Base-by-base conservation (phyloP, 2,113 vertebrate species). In the Jacana jacana region DNA sequence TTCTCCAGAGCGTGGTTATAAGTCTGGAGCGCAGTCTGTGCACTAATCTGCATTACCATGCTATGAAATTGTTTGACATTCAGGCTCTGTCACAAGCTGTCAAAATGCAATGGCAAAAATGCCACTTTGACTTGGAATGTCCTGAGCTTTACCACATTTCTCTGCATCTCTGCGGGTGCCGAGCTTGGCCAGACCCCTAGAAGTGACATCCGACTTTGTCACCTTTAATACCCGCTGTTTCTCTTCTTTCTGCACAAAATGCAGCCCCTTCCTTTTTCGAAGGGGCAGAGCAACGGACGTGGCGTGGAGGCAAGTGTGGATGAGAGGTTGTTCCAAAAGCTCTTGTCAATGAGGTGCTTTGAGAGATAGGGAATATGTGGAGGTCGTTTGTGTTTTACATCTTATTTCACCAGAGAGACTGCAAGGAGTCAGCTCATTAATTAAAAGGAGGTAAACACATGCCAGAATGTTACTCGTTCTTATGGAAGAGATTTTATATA, bases 361-460 rank as follows among this genome's bases (percentile, higher is more conserved):
- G 68, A 65, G 88, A 89, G 63, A 71, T 19, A 39, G 65, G 77
- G 12, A 33, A 52, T 37, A 46, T 64, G 49, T 70, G 52, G 73
- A 94, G 73, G 52, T 94, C 12, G 0, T 33, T 91, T 88, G 19
- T 94, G 77, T 94, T 95, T 95, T 88, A 31, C 60, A 79, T 88
- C 72, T 94, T 54, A n/a, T 94, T 91, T 91, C 35, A 51, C 1
- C 5, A 93, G 75, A 54, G 51, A 66, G 68, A 54, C 68, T 75
- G 61, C 52, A 78, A 51, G 71, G 86, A 23, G 28, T 58, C 81
- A 86, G 89, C 63, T 84, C n/a, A 9, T 80, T 96, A 96, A 95
- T 96, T 95, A 91, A 88, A 86, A 88, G 61, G 35, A 72, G 60
- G 82, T 77, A 95, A 96, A 91, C 65, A 81, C 16, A 22, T 48